Base-by-base conservation (phyloP, 1,140 invertebrate species). In the Lanistes nyassanus region DNA sequence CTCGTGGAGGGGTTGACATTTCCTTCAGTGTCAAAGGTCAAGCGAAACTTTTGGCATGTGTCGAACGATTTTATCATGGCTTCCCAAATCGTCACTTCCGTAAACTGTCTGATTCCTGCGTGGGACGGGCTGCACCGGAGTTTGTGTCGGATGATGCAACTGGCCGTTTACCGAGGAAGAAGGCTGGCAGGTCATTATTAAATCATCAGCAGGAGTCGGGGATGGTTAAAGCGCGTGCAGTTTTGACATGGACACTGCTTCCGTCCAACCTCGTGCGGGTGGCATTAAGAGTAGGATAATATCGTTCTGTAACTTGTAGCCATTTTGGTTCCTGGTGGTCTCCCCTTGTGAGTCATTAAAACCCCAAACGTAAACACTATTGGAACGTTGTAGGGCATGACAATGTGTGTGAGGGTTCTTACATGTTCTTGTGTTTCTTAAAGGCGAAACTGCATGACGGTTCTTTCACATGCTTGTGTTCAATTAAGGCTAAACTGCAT, bases 61-160 rank as follows among this genome's bases (percentile, higher is more conserved):
- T 67, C 65, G 65, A 67, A 67, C 65, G 65, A 67, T 67, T 67
- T 67, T 67, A 67, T 67, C 65, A 67, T 42, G 65, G 65, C 34
- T 67, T 67, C 65, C 65, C 65, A 67, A 67, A 67, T 67, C 65
- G 42, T 67, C 65, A 67, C 42, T 67, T 67, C 65, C 65, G 65
- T 67, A 67, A 67, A 67, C 65, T n/a, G 65, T 39, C 65, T 42
- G 37, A n/a, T 67, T 67, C 65, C 65, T 67, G 65, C 37, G 42
- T 37, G 65, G 65, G 36, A 39, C 65, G 36, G 16, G 5, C 65
- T 37, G 37, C n/a, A n/a, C n/a, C 36, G 11, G 65, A 42, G 37
- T 19, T 7, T 39, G 19, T 42, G 29, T 23, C n/a, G 21, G 36
- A 23, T 67, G 65, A 67, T 39, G 65, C 39, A 67, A 67, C 5